Conservation (phyloP, 2,888 invertebrate species). For the Dione vanillae region DNA sequence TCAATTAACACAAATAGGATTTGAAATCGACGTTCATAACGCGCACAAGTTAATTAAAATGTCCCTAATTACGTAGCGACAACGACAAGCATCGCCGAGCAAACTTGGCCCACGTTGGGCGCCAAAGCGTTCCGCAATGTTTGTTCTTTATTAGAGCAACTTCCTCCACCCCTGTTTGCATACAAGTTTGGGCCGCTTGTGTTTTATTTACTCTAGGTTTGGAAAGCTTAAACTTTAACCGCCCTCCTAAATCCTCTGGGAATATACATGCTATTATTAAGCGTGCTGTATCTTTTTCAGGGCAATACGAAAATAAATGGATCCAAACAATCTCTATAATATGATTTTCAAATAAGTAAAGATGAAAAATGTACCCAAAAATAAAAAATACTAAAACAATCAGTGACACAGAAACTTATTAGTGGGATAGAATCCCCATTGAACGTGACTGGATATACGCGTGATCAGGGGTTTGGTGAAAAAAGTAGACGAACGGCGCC, state of each 20-base stretch:
- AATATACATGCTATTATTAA: slow-evolving; percentile 46
- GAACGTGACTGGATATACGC: slow-evolving; percentile 59
- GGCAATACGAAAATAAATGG: slow-evolving; percentile 23
- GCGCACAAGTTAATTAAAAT: slow-evolving; percentile 73
- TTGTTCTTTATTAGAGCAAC: slow-evolving; percentile 78
- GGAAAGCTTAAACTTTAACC: slow-evolving; percentile 56
- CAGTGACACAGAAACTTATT: slow-evolving; percentile 56
- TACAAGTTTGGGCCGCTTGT: slow-evolving; percentile 61
- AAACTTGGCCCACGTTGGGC: slow-evolving; percentile 53
- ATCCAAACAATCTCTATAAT: slow-evolving; percentile 23
- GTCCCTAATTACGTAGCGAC: slow-evolving; percentile 53
- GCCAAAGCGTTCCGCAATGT: slow-evolving; percentile 67
- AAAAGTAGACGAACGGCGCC: slow-evolving; percentile 48
- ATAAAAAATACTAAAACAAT: slow-evolving; percentile 49
- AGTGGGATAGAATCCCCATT: slow-evolving; percentile 51
- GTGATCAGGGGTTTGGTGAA: slow-evolving; percentile 49
- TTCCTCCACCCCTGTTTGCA: slow-evolving; percentile 70
- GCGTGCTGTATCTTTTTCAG: slow-evolving; percentile 36
- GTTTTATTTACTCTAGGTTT: slow-evolving; percentile 62
- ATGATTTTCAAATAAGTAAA: background rate
- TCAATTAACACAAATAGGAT: slow-evolving; percentile 75
- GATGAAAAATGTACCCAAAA: slow-evolving; percentile 13
- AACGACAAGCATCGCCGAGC: slow-evolving; percentile 46
- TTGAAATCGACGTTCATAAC: slow-evolving; percentile 72
- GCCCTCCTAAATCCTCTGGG: slow-evolving; percentile 52